Evolutionary conservation across 2,888 invertebrate genomes (phyloP), one percentile per base, ranked within the genome.

Genomic region (Slavum lentiscoides): DNA sequence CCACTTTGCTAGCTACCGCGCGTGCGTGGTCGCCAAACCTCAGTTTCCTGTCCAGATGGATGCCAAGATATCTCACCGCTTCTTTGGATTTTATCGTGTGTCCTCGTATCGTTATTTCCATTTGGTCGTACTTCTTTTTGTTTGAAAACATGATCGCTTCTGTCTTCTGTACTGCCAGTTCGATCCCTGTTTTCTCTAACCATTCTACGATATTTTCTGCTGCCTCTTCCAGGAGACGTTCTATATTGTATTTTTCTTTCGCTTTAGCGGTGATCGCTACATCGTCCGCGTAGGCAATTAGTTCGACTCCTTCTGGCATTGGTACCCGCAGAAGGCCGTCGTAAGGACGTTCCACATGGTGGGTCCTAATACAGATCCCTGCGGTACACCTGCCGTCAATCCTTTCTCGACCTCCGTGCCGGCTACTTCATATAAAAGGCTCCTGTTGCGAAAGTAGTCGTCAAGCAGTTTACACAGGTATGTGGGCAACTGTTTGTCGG

Each of bases 31-130:
- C 39, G 39, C 8, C 39, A 8, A 68, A 68, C 7, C 23, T 68
- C 17, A 53, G 23, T 53, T 68, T 53, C 17, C 23, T 23, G 8
- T 53, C 68, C 2, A 68, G 30, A 23, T 68, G 23, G 0, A 68
- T 6, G 1, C 84, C 84, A 19, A 84, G 73, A 43, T 84, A 85
- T 82, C 83, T 84, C 21, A 83, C 59, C 6, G 68, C 53, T 19
- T 67, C 23, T 21, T 70, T 72, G 15, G 82, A 58, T n/a, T 49
- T n/a, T 4, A 82, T 82, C 4, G 15, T n/a, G 17, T 77, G 55
- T 13, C 76, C 82, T 17, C 74, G 82, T 1, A 84, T 82, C 59
- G 19, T 76, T 74, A 84, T 8, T 8, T 39, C 62, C 0, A 70
- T 70, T 23, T 83, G 37, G 53, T 53, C 61, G 64, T 72, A 82